phyloP scores from a whole-genome alignment of 2,113 vertebrate species.

The Stictonetta naevosa region DNA sequence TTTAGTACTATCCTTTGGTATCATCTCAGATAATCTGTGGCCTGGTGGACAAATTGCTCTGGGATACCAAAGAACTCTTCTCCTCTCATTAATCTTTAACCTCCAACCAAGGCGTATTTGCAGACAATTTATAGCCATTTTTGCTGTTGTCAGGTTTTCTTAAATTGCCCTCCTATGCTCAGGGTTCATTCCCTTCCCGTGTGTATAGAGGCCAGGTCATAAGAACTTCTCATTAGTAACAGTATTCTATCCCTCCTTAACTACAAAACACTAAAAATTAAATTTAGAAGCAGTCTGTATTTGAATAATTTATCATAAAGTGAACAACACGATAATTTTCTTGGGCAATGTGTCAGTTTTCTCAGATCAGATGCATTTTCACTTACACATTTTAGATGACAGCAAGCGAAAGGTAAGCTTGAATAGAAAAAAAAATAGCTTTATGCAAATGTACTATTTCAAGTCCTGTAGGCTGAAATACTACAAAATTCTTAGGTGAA shows the following conservation, averaged over 20 bases:
- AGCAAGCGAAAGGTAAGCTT: background rate
- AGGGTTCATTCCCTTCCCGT: background rate
- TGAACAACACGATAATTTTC: background rate
- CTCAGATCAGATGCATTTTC: rapidly evolving
- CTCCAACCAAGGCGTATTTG: background rate
- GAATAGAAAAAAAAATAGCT: background rate
- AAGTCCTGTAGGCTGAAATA: background rate
- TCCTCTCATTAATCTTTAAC: background rate
- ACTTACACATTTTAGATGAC: background rate
- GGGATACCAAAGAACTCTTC: background rate
- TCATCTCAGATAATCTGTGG: background rate
- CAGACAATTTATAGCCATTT: background rate
- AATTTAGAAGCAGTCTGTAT: background rate
- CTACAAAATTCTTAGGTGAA: background rate
- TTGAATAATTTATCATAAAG: background rate
- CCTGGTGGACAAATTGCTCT: background rate
- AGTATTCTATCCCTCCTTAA: background rate
- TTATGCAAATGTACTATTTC: background rate
- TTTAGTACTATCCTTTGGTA: background rate
- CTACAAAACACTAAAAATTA: background rate
- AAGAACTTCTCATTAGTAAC: background rate
- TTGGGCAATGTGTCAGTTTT: background rate
- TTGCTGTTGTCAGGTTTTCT: background rate
- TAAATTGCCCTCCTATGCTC: background rate
- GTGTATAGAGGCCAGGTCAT: background rate